phyloP scores from a whole-genome alignment of 2,888 invertebrate genomes.

The Trachelus tabidus region DNA sequence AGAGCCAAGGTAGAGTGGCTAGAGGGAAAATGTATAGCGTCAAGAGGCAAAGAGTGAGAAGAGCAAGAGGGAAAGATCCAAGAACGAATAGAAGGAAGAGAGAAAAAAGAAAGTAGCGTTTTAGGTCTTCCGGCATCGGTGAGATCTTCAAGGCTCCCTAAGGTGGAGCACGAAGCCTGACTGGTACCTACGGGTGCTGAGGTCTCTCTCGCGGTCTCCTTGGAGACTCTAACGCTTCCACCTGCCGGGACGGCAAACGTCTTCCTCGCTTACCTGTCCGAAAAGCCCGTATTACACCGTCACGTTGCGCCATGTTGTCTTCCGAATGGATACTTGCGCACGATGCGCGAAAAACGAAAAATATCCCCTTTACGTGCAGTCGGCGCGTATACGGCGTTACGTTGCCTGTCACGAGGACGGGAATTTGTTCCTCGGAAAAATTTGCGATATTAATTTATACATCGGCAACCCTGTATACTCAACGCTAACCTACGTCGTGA shows the following conservation, averaged over 20 bases:
- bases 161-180: not conserved
- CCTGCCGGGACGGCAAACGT: not conserved
- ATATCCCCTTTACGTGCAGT: not conserved
- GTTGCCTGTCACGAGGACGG: no score
- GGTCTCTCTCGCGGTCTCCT: not conserved
- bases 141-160: not conserved
- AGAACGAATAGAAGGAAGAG: not conserved
- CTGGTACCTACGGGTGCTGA: not conserved
- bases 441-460: slow-evolving; percentile 32
- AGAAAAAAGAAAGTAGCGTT: not conserved
- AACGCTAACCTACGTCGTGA: not conserved
- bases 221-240: not conserved
- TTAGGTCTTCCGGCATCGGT: not conserved
- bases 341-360: not conserved
- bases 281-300: not conserved
- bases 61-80: not conserved
- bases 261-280: not conserved
- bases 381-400: no score
- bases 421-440: not conserved
- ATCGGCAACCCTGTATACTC: slow-evolving; percentile 24
- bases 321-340: not conserved
- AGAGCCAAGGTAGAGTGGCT: not conserved
- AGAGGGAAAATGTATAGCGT: not conserved
- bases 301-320: not conserved
- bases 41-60: not conserved